These are phyloP conservation scores for Thomomys bottae DNA, from an alignment of 2,113 vertebrate species.

Conservation along the genomic window DNA sequence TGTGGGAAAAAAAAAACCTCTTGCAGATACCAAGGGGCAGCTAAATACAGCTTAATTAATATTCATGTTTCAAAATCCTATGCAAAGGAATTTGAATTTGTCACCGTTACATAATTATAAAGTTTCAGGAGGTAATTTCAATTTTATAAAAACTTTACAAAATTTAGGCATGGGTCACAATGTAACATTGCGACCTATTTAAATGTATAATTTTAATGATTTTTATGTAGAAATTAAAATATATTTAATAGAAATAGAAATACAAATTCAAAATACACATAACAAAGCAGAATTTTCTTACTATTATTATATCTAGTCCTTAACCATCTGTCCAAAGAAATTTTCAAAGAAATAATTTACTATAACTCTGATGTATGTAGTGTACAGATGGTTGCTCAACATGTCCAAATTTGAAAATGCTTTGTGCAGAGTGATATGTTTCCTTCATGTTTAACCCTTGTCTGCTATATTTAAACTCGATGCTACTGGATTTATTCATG, in stretches of 20 bases:
- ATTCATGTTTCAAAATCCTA: neutral
- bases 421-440: neutral
- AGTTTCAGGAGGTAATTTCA: neutral
- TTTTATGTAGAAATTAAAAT: neutral
- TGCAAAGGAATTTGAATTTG: neutral
- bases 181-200: neutral
- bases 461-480: constrained; percentile 1
- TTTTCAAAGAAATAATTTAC: neutral
- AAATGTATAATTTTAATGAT: neutral
- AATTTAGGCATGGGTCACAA: neutral
- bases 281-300: neutral
- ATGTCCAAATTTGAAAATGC: constrained; percentile 15
- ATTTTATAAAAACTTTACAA: neutral
- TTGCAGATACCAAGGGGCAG: neutral
- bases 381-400: constrained; percentile 11
- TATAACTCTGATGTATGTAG: neutral
- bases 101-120: neutral
- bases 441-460: neutral
- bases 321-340: constrained; percentile 2
- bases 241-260: neutral
- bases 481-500: constrained; percentile 35
- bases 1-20: neutral
- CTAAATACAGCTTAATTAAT: neutral
- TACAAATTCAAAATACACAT: neutral
- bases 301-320: constrained; percentile 27